Conservation (phyloP, 2,113 vertebrate genomes). For the Antechinus stuartii region DNA sequence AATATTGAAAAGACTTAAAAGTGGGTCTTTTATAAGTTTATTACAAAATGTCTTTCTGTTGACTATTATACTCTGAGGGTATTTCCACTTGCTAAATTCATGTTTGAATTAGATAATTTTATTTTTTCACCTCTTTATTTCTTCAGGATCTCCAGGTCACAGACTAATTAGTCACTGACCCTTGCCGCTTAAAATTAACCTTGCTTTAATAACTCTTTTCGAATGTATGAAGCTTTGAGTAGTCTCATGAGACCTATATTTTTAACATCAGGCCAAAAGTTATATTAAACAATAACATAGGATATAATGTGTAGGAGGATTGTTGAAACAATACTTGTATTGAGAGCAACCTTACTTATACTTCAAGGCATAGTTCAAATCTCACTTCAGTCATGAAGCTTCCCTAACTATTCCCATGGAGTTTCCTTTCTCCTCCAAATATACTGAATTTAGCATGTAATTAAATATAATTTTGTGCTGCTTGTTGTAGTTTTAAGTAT, state of each 20-base stretch:
- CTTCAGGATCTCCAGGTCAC: neutral
- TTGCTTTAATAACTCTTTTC: neutral
- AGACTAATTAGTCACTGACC: neutral
- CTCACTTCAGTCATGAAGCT: neutral
- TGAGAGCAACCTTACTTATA: neutral
- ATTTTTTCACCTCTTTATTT: neutral
- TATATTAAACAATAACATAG: neutral
- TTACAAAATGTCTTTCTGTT: neutral
- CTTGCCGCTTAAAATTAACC: neutral
- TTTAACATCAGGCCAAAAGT: neutral
- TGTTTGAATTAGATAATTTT: neutral
- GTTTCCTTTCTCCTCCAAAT: neutral
- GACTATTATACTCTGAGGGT: neutral
- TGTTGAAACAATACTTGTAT: neutral
- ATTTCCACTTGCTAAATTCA: neutral
- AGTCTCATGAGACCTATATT: neutral
- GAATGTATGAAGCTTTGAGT: neutral
- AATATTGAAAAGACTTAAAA: neutral
- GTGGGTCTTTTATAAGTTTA: neutral
- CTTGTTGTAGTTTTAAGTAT: neutral
- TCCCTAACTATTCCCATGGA: neutral
- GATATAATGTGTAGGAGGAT: neutral
- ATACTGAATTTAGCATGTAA: neutral
- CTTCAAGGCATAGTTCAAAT: neutral
- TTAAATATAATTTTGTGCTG: neutral